Evolutionary conservation across 2,113 vertebrate genomes (phyloP).

Genomic region (Halcyon senegalensis): DNA sequence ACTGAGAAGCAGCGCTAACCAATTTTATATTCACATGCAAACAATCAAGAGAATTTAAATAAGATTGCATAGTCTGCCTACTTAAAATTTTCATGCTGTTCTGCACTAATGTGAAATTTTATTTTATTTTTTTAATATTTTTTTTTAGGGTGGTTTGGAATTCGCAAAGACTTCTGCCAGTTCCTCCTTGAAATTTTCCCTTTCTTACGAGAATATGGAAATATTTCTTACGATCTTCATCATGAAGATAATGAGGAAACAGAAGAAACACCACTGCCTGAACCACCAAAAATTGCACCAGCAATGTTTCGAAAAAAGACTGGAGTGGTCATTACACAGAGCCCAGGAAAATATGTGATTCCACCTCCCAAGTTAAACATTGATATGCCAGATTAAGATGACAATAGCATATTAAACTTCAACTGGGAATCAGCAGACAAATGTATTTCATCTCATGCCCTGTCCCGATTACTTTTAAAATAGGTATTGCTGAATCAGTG

Average conservation of each 20-base stretch:
- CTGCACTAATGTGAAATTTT: neutral
- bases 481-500: constrained; percentile 46
- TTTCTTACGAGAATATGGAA: constrained; percentile 94
- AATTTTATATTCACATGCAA: neutral
- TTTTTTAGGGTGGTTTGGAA: constrained; percentile 96
- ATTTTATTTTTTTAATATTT: neutral
- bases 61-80: neutral
- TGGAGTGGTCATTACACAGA: constrained; percentile 96
- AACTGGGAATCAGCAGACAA: constrained; percentile 52
- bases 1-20: neutral
- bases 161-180: constrained; percentile 98
- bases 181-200: constrained; percentile 97
- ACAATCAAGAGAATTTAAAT: neutral
- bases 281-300: constrained; percentile 93
- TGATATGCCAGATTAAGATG: constrained; percentile 92
- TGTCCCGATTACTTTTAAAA: constrained; percentile 58
- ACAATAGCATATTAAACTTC: neutral
- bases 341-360: constrained; percentile 94
- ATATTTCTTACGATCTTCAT: constrained; percentile 95
- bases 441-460: constrained; percentile 70
- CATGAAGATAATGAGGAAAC: constrained; percentile 90
- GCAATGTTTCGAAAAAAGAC: constrained; percentile 94
- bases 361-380: constrained; percentile 96
- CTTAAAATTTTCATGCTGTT: neutral
- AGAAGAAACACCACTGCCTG: constrained; percentile 88